phyloP scores from a whole-genome alignment of 1,140 invertebrate genomes.

The Cotesia vestalis region DNA sequence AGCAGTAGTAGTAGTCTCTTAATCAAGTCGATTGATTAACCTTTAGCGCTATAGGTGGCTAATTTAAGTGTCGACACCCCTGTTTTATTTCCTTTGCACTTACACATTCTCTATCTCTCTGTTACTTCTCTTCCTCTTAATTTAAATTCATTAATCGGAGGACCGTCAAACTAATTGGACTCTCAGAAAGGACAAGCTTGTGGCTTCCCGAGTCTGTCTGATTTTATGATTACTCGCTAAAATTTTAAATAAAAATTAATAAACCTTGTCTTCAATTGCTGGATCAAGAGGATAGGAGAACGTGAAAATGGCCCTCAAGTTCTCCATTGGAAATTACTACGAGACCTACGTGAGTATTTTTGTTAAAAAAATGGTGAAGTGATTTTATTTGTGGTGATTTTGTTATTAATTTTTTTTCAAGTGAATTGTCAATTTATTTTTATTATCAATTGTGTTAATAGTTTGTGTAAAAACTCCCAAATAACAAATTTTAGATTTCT shows the following conservation, averaged over 20 bases:
- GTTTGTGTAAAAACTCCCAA: too few relatives aligned
- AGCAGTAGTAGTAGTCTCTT: conserved; percentile 18
- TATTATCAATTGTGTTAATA: too few relatives aligned
- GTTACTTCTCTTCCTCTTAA: conserved; percentile 39
- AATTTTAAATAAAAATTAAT: background rate
- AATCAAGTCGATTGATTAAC: conserved; percentile 51
- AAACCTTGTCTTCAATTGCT: background rate
- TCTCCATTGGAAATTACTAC: conserved; percentile 60
- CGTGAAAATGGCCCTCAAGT: conserved; percentile 57
- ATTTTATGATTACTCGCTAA: background rate
- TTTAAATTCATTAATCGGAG: conserved; percentile 54
- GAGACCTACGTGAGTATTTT: conserved; percentile 61
- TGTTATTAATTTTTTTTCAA: background rate
- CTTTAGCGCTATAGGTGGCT: conserved; percentile 63
- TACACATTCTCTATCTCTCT: conserved; percentile 39
- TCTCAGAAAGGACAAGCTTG: conserved; percentile 42
- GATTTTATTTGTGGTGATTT: background rate
- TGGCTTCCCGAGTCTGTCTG: background rate
- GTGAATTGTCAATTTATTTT: background rate
- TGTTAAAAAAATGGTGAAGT: background rate
- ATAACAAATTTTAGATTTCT: too few relatives aligned
- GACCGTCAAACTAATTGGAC: conserved; percentile 53
- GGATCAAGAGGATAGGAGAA: conserved; percentile 26
- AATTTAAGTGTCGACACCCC: conserved; percentile 60
- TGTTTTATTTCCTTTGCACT: conserved; percentile 46